A percentile compares a stretch with the other conserved stretches of the same genome.
Evolutionary conservation across 1,140 invertebrate species (phyloP).

Genomic region (Prorops nasuta): DNA sequence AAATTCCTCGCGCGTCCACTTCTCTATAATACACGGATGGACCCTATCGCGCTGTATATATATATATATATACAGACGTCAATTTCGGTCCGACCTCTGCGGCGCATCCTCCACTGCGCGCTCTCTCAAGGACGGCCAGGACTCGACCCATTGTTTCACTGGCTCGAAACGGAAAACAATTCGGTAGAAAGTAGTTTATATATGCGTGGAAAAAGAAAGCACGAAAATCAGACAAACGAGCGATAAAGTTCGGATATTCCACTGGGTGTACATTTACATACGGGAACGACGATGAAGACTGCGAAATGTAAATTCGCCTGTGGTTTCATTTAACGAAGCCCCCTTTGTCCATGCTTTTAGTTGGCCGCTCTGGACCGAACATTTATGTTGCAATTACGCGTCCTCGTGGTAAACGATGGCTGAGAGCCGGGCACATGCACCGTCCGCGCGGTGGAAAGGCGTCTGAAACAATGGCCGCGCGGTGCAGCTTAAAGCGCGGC

Average conservation of each 20-base stretch:
- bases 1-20: no score
- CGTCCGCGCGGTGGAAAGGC: slow-evolving; percentile 8
- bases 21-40: no score
- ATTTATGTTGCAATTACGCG: slow-evolving; percentile 26
- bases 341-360: slow-evolving; percentile 22
- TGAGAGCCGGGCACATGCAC: neutral
- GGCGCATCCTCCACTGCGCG: slow-evolving; percentile 3
- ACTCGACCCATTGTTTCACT: neutral
- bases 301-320: slow-evolving; percentile 16
- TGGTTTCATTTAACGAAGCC: slow-evolving; percentile 19
- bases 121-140: neutral
- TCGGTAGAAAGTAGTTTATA: no score
- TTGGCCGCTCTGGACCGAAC: slow-evolving; percentile 2
- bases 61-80: no score
- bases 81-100: slow-evolving; percentile 1
- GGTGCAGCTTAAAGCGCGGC: slow-evolving; percentile 9
- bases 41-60: no score
- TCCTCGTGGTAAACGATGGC: slow-evolving; percentile 17
- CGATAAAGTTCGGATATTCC: no score
- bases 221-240: no score
- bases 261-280: slow-evolving; percentile 2
- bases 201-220: no score
- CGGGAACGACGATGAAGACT: slow-evolving; percentile 11
- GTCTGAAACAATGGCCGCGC: slow-evolving; percentile 9
- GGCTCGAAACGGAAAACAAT: no score